phyloP scores from a whole-genome alignment of 2,113 vertebrate genomes.

The Bos indicus region DNA sequence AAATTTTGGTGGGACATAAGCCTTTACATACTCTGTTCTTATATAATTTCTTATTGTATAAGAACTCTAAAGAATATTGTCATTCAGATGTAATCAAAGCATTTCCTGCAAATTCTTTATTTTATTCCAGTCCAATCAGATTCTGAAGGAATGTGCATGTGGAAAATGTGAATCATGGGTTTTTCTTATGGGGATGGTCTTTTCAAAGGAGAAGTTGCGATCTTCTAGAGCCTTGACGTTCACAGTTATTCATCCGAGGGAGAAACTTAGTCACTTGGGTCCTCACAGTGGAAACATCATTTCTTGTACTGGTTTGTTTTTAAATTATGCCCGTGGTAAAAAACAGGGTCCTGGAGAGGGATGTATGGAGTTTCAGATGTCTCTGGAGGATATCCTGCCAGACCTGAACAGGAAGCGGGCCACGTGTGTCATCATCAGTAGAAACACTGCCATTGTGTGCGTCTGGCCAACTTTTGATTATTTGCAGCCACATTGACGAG shows the following conservation, averaged over 20 bases:
- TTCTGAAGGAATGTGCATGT: conserved; percentile 30
- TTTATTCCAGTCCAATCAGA: conserved; percentile 12
- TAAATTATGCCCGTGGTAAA: neutral
- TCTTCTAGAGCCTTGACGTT: neutral
- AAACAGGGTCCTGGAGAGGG: conserved; percentile 2
- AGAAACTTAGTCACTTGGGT: conserved; percentile 21
- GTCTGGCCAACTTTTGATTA: neutral
- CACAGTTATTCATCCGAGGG: neutral
- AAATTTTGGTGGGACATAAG: conserved; percentile 34
- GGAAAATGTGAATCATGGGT: conserved; percentile 35
- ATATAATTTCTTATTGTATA: conserved; percentile 39
- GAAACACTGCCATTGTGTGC: neutral
- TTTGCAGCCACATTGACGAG: neutral
- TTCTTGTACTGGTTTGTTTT: conserved; percentile 13
- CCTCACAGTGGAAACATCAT: conserved; percentile 19
- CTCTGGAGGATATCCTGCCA: conserved; percentile 22
- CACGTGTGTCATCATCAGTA: neutral
- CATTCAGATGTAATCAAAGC: conserved; percentile 16
- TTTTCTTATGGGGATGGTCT: neutral
- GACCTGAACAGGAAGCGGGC: neutral
- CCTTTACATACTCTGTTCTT: conserved; percentile 20
- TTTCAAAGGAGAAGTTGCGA: neutral
- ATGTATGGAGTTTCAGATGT: neutral
- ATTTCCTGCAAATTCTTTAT: conserved; percentile 41
- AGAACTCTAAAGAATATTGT: conserved; percentile 51